These are phyloP conservation scores for Lomographa bimaculata DNA, from an alignment of 2,888 invertebrate genomes.

Conservation along the genomic window DNA sequence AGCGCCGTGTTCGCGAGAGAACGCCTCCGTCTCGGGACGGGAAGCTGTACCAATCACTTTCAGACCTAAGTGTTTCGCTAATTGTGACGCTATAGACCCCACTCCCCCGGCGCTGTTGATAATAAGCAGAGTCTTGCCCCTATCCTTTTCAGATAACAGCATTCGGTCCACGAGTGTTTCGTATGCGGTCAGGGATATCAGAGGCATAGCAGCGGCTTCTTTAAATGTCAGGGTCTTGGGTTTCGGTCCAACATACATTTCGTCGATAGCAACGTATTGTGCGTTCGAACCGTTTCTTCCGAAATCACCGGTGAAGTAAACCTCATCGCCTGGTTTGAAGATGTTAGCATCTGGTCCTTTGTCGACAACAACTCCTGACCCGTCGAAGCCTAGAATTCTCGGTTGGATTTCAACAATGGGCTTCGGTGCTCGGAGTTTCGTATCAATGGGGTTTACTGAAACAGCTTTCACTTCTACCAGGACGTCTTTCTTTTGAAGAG, in stretches of 20 bases:
- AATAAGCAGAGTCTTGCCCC: slow-evolving; percentile 61
- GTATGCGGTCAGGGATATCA: slow-evolving; percentile 64
- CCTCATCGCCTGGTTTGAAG: slow-evolving; percentile 64
- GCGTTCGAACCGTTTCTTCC: slow-evolving; percentile 66
- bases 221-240: slow-evolving; percentile 66
- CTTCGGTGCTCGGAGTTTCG: slow-evolving; percentile 62
- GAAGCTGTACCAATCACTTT: slow-evolving; percentile 73
- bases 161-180: slow-evolving; percentile 65
- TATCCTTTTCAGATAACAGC: slow-evolving; percentile 61
- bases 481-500: slow-evolving; percentile 50
- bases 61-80: slow-evolving; percentile 62
- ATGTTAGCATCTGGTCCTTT: slow-evolving; percentile 53
- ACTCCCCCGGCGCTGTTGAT: slow-evolving; percentile 75
- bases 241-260: slow-evolving; percentile 59
- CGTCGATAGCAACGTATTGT: slow-evolving; percentile 62
- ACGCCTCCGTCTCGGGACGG: slow-evolving; percentile 56
- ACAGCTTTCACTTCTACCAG: slow-evolving; percentile 69
- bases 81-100: slow-evolving; percentile 66
- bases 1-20: slow-evolving; percentile 55
- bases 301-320: slow-evolving; percentile 64
- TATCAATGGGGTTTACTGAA: slow-evolving; percentile 70
- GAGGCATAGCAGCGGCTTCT: slow-evolving; percentile 72
- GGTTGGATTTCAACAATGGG: slow-evolving; percentile 50
- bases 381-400: slow-evolving; percentile 69
- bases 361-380: slow-evolving; percentile 64